Conservation (phyloP, 23 tunicate species). For the Botrylloides violaceus region DNA sequence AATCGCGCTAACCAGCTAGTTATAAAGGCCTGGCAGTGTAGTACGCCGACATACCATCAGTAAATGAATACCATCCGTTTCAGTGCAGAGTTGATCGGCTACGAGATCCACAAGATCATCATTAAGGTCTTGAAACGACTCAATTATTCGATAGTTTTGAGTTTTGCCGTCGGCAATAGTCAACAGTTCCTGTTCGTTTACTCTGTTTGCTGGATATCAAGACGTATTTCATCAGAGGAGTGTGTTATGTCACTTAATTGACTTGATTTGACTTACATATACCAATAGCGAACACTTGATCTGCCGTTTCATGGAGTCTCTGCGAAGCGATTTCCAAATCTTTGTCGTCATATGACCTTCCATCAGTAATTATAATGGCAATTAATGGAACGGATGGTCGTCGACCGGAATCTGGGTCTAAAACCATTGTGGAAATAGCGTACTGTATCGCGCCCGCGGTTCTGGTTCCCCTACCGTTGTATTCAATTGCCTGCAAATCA, state of each 20-base stretch:
- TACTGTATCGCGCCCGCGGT: slow-evolving; percentile 75
- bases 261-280: slow-evolving; percentile 51
- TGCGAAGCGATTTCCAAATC: slow-evolving; percentile 37
- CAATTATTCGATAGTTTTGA: slow-evolving; percentile 52
- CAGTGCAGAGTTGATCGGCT: slow-evolving; percentile 42
- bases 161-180: slow-evolving; percentile 47
- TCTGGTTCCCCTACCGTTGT: slow-evolving; percentile 77
- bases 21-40: too few species aligned
- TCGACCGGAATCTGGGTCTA: slow-evolving; percentile 41
- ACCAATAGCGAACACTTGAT: slow-evolving; percentile 63
- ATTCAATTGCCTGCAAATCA: slow-evolving; percentile 41
- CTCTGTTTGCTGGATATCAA: slow-evolving; percentile 4
- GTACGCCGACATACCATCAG: slow-evolving; percentile 12
- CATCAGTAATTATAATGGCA: slow-evolving; percentile 71
- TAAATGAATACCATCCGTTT: slow-evolving; percentile 46
- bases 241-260: not conserved
- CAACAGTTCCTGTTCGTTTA: slow-evolving; percentile 65
- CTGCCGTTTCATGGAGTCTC: slow-evolving; percentile 33
- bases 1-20: not conserved
- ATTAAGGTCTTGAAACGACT: slow-evolving; percentile 42
- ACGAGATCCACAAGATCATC: slow-evolving; percentile 27
- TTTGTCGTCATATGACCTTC: slow-evolving; percentile 51
- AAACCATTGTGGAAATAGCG: slow-evolving; percentile 21
- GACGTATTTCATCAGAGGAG: not conserved
- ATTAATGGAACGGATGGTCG: slow-evolving; percentile 55